Evolutionary conservation across 2,797 vertebrate species (phyloP), one percentile per base, ranked within the genome.

Genomic region (Hyperoplus immaculatus): DNA sequence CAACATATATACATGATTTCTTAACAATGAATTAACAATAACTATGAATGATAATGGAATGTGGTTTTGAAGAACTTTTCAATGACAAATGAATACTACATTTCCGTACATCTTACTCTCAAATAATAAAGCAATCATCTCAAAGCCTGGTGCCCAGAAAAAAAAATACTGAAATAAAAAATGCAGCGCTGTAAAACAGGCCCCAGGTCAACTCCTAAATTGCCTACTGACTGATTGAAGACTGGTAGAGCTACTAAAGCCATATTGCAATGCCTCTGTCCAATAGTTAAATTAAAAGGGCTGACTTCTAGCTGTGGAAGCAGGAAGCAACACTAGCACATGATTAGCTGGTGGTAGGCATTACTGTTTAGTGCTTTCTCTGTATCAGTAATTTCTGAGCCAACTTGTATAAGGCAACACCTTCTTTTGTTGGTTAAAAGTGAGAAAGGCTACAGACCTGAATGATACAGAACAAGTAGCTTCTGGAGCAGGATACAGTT

Each of bases 241-340:
- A 85, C 72, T 15, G 41, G 41, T 45, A 62, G 36, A 80, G 70
- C 61, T 62, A 58, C 57, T 77, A 18, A 79, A 75, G 29, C 45
- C 46, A 61, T 66, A 68, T 51, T 76, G 53, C 50, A 64, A 68
- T n/a, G 56, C 36, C 14, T 72, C 80, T 66, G 56, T 72, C 62
- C 75, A 71, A 84, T 77, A 56, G 38, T 63, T 75, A 82, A 86
- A 86, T 49, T 55, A 60, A 84, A 58, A 38, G 43, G 79, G 71
- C 54, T 72, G 84, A 84, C 72, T 82, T 62, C 64, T 58, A 50
- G 38, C 49, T 78, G 72, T 57, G 53, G 29, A 47, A 56, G 59
- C 64, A 72, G 53, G 73, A 74, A 72, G 66, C 69, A 69, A 62
- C 56, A 54, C 69, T 10, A 53, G 58, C 42, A 57, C 54, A 70